These are phyloP conservation scores for Phenganax stokvisi DNA, from an alignment of 92 coral and sea anemone species.

Conservation along the genomic window DNA sequence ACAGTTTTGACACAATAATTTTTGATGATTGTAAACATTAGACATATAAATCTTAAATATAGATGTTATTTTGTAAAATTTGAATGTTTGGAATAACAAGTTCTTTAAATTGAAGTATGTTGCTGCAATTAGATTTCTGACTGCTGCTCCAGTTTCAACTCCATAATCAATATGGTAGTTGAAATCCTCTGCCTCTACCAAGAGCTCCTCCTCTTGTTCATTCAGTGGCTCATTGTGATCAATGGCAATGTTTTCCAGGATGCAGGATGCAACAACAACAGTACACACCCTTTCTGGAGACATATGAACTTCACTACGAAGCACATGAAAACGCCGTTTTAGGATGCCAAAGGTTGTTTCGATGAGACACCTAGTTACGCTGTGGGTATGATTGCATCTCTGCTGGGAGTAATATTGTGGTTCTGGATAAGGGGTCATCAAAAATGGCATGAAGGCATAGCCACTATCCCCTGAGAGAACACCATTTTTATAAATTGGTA, in stretches of 20 bases:
- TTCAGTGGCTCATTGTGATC: background rate
- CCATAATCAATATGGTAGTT: background rate
- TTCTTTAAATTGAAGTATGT: background rate
- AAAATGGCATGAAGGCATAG: conserved; percentile 49
- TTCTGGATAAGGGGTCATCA: conserved; percentile 51
- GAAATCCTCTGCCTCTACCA: background rate
- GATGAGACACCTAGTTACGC: background rate
- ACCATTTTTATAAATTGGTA: background rate
- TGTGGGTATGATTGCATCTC: conserved; percentile 39
- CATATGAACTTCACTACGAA: background rate
- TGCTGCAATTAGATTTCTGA: background rate
- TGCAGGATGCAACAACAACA: background rate
- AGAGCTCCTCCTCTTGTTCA: background rate
- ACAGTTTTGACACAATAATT: too few relatives aligned
- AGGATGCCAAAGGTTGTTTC: background rate
- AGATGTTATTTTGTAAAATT: too few relatives aligned
- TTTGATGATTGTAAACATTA: too few relatives aligned
- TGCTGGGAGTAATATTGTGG: conserved; percentile 43
- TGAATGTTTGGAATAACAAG: too few relatives aligned
- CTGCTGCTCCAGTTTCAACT: background rate
- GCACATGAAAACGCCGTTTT: background rate
- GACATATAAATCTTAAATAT: too few relatives aligned
- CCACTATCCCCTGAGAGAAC: conserved; percentile 57
- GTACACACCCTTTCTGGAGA: background rate
- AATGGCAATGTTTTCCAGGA: background rate